phyloP scores from a whole-genome alignment of 2,113 vertebrate species.

The Ovis aries region ARS-UI_Ramb_v3.0 NC_082741.1:2900501-2901000 shows the following conservation, averaged over 20 bases:
- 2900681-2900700: neutral
- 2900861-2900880: neutral
- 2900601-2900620: neutral
- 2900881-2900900: neutral
- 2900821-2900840: neutral
- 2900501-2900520: neutral
- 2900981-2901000: neutral
- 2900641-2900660: neutral
- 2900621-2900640: neutral
- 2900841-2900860: neutral
- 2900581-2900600: neutral
- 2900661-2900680: neutral
- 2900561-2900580: rapidly evolving
- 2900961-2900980: neutral
- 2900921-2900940: neutral
- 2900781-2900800: neutral
- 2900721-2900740: rapidly evolving
- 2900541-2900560: neutral
- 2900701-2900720: neutral
- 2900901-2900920: neutral
- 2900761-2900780: neutral
- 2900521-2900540: neutral
- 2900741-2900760: too few relatives aligned
- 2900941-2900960: neutral
- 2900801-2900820: neutral